Evolutionary conservation across 30 jellyfish, hydroid and myxozoan species (phyloP).

Genomic region (Phacellophora camtschatica): DNA sequence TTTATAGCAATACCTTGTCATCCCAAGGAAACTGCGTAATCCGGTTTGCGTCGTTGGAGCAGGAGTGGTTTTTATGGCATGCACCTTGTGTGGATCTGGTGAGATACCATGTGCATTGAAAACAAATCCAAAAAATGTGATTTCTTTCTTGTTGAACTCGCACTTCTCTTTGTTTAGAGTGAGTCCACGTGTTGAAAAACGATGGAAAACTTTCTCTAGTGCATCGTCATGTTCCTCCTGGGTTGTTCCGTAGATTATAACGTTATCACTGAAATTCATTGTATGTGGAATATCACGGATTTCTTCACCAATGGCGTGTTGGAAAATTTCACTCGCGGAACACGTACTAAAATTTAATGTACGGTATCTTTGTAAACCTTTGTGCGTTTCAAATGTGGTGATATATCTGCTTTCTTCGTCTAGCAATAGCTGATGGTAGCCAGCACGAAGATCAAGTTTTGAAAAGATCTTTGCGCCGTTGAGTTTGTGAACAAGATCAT

Average conservation of each 20-base stretch:
- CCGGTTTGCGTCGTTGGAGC: too few relatives aligned
- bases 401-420: too few relatives aligned
- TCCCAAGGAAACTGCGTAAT: conserved; percentile 5
- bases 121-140: conserved; percentile 42
- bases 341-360: not conserved
- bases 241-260: too few relatives aligned
- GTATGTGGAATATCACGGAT: too few relatives aligned
- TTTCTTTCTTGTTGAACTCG: conserved; percentile 4
- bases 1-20: conserved; percentile 1
- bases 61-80: too few relatives aligned
- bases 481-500: not conserved
- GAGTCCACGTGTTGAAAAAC: too few relatives aligned
- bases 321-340: conserved; percentile 35
- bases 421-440: conserved; percentile 39
- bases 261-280: too few relatives aligned
- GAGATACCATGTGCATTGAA: conserved; percentile 15
- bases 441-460: conserved; percentile 3
- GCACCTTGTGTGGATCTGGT: conserved; percentile 31
- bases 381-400: conserved; percentile 42
- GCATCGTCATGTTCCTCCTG: too few relatives aligned
- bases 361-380: conserved; percentile 10
- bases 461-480: conserved; percentile 21
- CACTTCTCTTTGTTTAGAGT: conserved; percentile 45
- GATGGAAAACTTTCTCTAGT: too few relatives aligned
- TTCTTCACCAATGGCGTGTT: too few relatives aligned